Evolutionary conservation across 2,797 vertebrate genomes (phyloP), one percentile per base, ranked within the genome.

Genomic region (Sebastes paucispinis): DNA sequence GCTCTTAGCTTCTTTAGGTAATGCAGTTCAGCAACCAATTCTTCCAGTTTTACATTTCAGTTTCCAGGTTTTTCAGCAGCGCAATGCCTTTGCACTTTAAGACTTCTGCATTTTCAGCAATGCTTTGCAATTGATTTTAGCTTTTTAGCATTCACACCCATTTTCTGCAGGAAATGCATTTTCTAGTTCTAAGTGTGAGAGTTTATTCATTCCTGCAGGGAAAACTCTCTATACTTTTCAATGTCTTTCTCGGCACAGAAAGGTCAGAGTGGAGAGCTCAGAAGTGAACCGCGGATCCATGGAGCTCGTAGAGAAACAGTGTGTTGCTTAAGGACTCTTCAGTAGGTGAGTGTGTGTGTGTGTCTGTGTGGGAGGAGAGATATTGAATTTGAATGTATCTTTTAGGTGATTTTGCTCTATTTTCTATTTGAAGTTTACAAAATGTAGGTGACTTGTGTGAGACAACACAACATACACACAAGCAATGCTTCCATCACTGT

Each of bases 241-340:
- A 6, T 10, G 13, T 75, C 18, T 27, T 70, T 54, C 13, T 73
- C 70, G 27, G 73, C 57, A 67, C 72, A 75, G 64, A 54, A 66
- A 77, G 83, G 91, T 88, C 79, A 79, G 69, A 27, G 31, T 60
- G 25, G 69, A 69, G 55, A 59, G 27, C 69, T 47, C 60, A 57
- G 34, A 69, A 55, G 39, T 55, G 55, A 80, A 20, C 76, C 71
- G 69, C 71, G 69, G 76, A 72, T 75, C 81, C 83, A 74, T 52
- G 8, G 25, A 91, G 82, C 69, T 60, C 12, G 1, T 27, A 39
- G 13, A 81, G 82, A 79, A 43, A 47, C 65, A 71, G 24, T 14
- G 55, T 62, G 52, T 66, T 77, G 73, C 81, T 69, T n/a, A 76
- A 84, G 75, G 60, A 90, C 75, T 69, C 68, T 68, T 80, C 58